Percentiles rank a stretch among this genome's conserved stretches.
phyloP scores from a whole-genome alignment of 1,140 invertebrate species.

The Achatina immaculata region DNA sequence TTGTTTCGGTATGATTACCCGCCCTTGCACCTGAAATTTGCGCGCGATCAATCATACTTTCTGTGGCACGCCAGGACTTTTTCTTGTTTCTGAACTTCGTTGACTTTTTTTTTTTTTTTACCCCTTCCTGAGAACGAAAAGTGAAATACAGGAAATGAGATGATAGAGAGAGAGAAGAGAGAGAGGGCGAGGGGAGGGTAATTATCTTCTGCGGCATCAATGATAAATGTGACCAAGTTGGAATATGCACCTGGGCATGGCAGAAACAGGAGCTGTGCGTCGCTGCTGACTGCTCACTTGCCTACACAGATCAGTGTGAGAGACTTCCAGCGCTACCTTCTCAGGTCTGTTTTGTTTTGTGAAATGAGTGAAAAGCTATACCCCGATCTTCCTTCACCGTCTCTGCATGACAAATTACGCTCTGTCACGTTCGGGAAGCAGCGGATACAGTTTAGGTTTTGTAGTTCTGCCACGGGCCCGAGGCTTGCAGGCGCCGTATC shows the following conservation, averaged over 20 bases:
- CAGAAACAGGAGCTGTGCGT: background rate
- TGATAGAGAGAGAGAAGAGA: too few species aligned
- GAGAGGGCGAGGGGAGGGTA: background rate
- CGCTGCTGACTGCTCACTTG: background rate
- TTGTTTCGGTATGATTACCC: conserved; percentile 1
- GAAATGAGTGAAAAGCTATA: background rate
- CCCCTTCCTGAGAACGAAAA: background rate
- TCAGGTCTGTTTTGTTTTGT: background rate
- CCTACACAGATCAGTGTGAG: background rate
- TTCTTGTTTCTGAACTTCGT: background rate
- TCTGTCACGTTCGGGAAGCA: too few species aligned
- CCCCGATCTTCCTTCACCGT: background rate
- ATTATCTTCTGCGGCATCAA: background rate
- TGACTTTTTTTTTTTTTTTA: background rate
- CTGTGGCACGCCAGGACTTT: background rate
- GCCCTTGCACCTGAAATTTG: conserved; percentile 5
- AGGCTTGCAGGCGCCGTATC: too few species aligned
- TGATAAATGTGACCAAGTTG: conserved; percentile 2
- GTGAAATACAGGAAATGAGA: conserved; percentile 3
- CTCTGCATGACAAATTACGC: background rate
- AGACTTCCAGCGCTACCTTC: background rate
- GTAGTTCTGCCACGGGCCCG: too few species aligned
- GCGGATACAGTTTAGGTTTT: too few species aligned
- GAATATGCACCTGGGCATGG: background rate
- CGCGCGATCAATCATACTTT: conserved; percentile 5